Percentiles rank a stretch among this genome's conserved stretches.
These are phyloP conservation scores for Ranitomeya variabilis DNA, from an alignment of 2,113 vertebrate genomes.

Conservation along the genomic window DNA sequence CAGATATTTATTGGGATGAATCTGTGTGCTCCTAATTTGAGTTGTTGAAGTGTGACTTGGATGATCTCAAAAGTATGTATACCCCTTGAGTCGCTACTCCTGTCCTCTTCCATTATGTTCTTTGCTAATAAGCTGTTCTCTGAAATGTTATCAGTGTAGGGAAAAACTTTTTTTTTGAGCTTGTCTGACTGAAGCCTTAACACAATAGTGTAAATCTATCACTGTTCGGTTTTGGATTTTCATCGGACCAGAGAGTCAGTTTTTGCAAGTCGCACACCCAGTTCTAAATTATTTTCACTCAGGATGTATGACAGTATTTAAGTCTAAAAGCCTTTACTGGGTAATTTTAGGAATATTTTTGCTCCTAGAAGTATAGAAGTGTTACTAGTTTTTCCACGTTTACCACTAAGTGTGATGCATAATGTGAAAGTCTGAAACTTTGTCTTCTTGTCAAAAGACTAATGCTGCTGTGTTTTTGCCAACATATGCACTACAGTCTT, in stretches of 20 bases:
- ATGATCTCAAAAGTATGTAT: not conserved
- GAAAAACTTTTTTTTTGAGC: not conserved
- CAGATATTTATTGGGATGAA: not conserved
- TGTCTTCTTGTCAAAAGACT: conserved; percentile 73
- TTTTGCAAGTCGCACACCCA: not conserved
- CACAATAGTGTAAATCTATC: not conserved
- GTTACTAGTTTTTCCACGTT: conserved; percentile 61
- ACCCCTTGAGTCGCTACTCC: not conserved
- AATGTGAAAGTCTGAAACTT: conserved; percentile 81
- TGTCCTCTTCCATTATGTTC: not conserved
- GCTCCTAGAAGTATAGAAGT: not conserved
- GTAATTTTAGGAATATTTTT: conserved; percentile 14
- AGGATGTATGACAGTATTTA: conserved; percentile 34
- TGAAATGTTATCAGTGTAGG: not conserved
- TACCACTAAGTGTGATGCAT: conserved; percentile 72
- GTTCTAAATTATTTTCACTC: not conserved
- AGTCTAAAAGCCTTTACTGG: not conserved
- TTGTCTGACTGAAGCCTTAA: not conserved
- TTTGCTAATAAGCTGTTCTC: not conserved
- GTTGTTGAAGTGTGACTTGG: not conserved
- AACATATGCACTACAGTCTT: conserved; percentile 82
- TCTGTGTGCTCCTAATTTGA: not conserved
- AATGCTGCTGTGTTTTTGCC: conserved; percentile 81
- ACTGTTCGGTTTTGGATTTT: conserved; percentile 8
- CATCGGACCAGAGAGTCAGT: not conserved